A percentile compares a stretch with the other conserved stretches of the same genome.
phyloP scores from a whole-genome alignment of 2,797 vertebrate genomes.

The Cygnus olor region DNA sequence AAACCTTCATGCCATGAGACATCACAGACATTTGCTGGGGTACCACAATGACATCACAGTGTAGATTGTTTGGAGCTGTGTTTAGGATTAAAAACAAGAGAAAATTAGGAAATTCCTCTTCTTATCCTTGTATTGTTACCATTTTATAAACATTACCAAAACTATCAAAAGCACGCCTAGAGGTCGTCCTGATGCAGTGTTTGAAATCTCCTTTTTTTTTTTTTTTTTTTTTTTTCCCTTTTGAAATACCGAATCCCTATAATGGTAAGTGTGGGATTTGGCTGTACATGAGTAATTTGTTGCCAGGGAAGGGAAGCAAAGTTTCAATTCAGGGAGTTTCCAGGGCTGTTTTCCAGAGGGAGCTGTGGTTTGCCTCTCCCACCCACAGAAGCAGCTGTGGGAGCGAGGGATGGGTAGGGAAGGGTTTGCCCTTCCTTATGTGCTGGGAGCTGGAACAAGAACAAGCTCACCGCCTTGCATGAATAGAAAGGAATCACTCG shows the following conservation, averaged over 20 bases:
- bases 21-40: background rate
- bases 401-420: conserved; percentile 44
- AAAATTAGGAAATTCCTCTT: background rate
- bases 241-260: background rate
- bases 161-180: background rate
- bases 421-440: conserved; percentile 40
- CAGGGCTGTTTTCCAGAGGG: conserved; percentile 37
- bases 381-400: conserved; percentile 61
- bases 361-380: conserved; percentile 63
- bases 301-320: conserved; percentile 55
- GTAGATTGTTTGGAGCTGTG: background rate
- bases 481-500: conserved; percentile 3
- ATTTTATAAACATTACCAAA: background rate
- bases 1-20: background rate
- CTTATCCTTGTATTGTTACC: background rate
- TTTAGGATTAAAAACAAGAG: background rate
- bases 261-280: conserved; percentile 53
- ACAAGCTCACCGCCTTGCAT: background rate
- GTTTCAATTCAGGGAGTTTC: conserved; percentile 63
- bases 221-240: background rate
- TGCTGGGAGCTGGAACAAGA: conserved; percentile 17
- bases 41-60: background rate
- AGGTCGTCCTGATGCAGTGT: conserved; percentile 7
- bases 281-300: background rate
- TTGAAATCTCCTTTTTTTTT: background rate